Conservation (phyloP, 1,140 invertebrate genomes). For the Papilio helenus region DNA sequence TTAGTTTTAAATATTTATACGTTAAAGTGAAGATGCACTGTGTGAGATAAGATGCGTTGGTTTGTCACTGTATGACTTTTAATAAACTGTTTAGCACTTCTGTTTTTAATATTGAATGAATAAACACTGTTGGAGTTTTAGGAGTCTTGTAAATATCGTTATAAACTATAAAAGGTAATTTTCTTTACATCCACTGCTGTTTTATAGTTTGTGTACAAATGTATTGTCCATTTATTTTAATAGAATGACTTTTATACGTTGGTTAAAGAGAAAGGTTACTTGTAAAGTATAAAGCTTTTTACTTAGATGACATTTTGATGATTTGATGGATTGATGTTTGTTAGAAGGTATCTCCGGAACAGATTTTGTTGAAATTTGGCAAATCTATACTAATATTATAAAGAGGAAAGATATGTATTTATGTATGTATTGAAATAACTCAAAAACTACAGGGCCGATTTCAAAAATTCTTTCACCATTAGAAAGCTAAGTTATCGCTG, state of each 20-base stretch:
- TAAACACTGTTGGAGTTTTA: conserved; percentile 8
- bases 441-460: too few species aligned
- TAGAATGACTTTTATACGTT: neutral
- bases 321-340: too few species aligned
- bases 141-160: neutral
- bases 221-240: neutral
- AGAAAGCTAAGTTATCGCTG: too few species aligned
- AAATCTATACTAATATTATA: too few species aligned
- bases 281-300: too few species aligned
- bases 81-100: conserved; percentile 26
- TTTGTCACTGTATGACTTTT: conserved; percentile 16
- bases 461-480: too few species aligned
- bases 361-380: too few species aligned
- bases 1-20: conserved; percentile 32
- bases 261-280: neutral
- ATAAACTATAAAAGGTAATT: neutral
- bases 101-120: conserved; percentile 11
- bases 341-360: too few species aligned
- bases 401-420: too few species aligned
- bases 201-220: neutral
- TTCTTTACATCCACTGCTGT: neutral
- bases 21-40: conserved; percentile 17
- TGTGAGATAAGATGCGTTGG: neutral
- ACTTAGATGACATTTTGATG: too few species aligned
- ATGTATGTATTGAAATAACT: too few species aligned